These are phyloP conservation scores for Pteronura brasiliensis DNA, from an alignment of 2,113 vertebrate species.

Conservation along the genomic window DNA sequence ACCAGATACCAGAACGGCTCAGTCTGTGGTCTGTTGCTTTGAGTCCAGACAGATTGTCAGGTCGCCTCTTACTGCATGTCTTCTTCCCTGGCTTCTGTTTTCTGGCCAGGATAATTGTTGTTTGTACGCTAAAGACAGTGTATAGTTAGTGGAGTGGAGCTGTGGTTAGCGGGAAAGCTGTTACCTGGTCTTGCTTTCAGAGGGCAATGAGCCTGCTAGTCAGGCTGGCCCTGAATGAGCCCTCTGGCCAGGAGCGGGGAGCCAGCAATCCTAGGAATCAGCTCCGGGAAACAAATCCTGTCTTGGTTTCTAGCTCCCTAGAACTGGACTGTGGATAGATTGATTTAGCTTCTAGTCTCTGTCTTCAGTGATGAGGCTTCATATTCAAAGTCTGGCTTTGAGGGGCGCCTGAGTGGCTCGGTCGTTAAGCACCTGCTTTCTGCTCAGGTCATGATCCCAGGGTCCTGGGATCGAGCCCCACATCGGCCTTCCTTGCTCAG, in stretches of 20 bases:
- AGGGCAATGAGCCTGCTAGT: background rate
- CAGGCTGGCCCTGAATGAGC: background rate
- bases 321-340: too few relatives aligned
- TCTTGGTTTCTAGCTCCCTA: background rate
- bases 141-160: background rate
- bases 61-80: background rate
- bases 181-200: background rate
- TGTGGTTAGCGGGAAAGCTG: background rate
- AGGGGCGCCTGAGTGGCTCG: too few relatives aligned
- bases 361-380: background rate
- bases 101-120: background rate
- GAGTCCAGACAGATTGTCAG: background rate
- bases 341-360: background rate
- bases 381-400: background rate
- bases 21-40: background rate
- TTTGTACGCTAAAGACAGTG: background rate
- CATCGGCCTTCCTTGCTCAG: too few relatives aligned
- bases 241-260: background rate
- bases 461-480: too few relatives aligned
- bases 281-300: background rate
- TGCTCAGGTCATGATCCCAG: too few relatives aligned
- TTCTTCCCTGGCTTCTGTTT: background rate
- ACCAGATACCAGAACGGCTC: background rate
- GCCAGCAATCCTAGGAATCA: background rate
- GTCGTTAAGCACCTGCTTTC: too few relatives aligned